These are phyloP conservation scores for Eira barbara DNA, from an alignment of 2,113 vertebrate genomes.

Conservation along the genomic window DNA sequence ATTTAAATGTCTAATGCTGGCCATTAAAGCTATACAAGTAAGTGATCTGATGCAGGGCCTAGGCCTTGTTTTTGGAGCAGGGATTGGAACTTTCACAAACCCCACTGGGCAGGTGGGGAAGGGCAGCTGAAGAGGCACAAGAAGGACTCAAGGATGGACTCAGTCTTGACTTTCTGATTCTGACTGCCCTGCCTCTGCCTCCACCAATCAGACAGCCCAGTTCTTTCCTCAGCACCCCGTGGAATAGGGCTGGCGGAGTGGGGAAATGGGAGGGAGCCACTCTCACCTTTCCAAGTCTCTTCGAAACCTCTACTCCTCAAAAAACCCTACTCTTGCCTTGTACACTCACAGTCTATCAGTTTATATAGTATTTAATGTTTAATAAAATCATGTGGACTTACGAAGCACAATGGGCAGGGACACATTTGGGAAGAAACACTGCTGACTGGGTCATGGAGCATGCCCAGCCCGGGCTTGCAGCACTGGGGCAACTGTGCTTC, in stretches of 20 bases:
- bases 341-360: neutral
- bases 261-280: no score
- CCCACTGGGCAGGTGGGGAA: neutral
- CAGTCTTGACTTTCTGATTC: neutral
- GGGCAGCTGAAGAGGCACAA: neutral
- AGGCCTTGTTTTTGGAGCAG: neutral
- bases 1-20: no score
- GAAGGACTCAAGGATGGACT: neutral
- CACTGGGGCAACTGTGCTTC: neutral
- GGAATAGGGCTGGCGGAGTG: neutral
- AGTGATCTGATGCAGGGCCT: neutral
- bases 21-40: neutral
- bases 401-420: neutral
- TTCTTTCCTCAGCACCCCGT: neutral
- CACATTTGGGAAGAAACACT: neutral
- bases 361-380: neutral
- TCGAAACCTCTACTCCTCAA: neutral
- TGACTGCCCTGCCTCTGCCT: neutral
- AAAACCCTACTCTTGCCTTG: neutral
- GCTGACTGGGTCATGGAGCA: neutral
- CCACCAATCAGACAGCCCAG: neutral
- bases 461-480: fast-evolving
- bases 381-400: neutral
- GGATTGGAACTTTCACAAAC: neutral
- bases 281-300: neutral